Percentiles rank a stretch among this genome's conserved stretches.
These are phyloP conservation scores for Drosophila anomalata DNA, from an alignment of 2,888 invertebrate genomes.

Conservation along the genomic window DNA sequence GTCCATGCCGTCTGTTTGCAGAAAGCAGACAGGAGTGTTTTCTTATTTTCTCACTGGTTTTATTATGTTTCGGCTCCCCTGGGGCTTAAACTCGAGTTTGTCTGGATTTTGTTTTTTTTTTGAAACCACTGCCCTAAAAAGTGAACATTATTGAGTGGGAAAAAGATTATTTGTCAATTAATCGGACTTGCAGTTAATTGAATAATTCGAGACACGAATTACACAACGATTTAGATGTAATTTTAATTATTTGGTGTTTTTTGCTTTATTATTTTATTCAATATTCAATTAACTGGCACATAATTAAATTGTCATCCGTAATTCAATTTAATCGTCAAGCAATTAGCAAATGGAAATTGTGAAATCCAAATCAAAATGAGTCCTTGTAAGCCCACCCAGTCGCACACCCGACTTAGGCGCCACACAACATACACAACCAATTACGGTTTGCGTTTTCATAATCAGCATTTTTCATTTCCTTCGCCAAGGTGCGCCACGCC, in stretches of 20 bases:
- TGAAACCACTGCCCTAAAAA: slow-evolving; percentile 27
- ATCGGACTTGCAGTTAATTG: slow-evolving; percentile 13
- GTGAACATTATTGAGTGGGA: slow-evolving; percentile 12
- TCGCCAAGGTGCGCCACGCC: slow-evolving; percentile 60
- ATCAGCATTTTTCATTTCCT: slow-evolving; percentile 45
- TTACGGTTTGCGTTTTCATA: slow-evolving; percentile 40
- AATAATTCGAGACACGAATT: slow-evolving; percentile 8
- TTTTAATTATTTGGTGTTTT: slow-evolving; percentile 20
- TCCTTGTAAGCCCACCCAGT: slow-evolving; percentile 23
- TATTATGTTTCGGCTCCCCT: slow-evolving; percentile 23
- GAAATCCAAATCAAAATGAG: slow-evolving; percentile 22
- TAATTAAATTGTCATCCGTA: slow-evolving; percentile 37
- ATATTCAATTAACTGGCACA: slow-evolving; percentile 30
- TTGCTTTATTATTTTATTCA: slow-evolving; percentile 27
- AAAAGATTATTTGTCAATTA: slow-evolving; percentile 12
- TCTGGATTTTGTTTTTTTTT: slow-evolving; percentile 47
- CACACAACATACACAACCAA: slow-evolving; percentile 34
- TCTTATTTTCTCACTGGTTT: slow-evolving; percentile 18
- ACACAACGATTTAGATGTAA: slow-evolving; percentile 22
- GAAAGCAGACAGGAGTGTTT: slow-evolving; percentile 34
- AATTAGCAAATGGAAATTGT: slow-evolving; percentile 45
- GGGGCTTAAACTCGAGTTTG: slow-evolving; percentile 30
- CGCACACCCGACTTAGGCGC: slow-evolving; percentile 17
- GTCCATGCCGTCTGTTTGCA: slow-evolving; percentile 38
- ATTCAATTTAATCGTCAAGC: slow-evolving; percentile 41